Evolutionary conservation across 23 tunicate genomes (phyloP), one percentile per base, ranked within the genome.

Genomic region (Ascidia mentula): DNA sequence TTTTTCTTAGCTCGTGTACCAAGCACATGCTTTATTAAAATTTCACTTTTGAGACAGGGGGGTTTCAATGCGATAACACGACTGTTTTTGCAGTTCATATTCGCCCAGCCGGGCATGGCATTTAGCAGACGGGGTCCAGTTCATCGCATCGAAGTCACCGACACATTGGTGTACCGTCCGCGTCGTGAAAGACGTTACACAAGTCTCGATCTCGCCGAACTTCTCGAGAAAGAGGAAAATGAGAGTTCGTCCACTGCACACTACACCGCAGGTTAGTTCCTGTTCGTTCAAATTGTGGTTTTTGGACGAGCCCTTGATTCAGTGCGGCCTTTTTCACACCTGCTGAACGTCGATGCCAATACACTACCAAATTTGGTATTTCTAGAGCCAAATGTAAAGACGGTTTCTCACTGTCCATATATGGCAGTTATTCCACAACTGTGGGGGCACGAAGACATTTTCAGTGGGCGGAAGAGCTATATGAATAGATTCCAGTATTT

Each of bases 81-180:
- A 42, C 53, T 42, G 1, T 53, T 18, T 72, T 35, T 15, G 13
- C 82, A 88, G 87, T 83, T 81, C 65, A 81, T 93, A 24, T 93
- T 72, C 75, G 81, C 89, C 77, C 98, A 85, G 31, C 98, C 98
- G 32, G 98, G 94, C 32, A 72, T 93, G 87, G 93, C 89, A 7
- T 88, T 84, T 81, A 86, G 93, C 42, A 89, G 98, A 70, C 76
- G 89, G 13, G 98, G 98, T n/a, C 98, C 98, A 1, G 91, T 93
- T 34, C 87, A 83, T 35, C 84, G 98, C 6, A 80, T 87, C 38
- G 87, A 82, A 5, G 98, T 81, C 36, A 88, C 98, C 15, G 98
- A 88, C 46, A 84, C 88, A 0, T 45, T 93, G 59, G 92, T 84
- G 40, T 88, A 60, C 72, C 78, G 87, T 31, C 77, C 93, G 26